phyloP scores from a whole-genome alignment of 64 coral and sea anemone genomes.

The Montipora capricornis region DNA sequence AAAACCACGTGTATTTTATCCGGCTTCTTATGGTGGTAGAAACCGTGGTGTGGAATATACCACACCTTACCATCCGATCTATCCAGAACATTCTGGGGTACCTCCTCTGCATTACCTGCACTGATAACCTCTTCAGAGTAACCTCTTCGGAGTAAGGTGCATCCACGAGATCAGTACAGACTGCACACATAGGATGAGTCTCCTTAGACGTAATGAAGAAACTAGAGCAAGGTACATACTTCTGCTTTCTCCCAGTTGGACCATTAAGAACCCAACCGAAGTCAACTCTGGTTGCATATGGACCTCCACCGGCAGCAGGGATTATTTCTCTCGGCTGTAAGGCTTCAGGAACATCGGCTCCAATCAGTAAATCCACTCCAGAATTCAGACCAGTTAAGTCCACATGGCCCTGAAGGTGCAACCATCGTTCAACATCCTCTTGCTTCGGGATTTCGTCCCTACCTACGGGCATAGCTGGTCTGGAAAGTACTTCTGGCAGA shows the following conservation, averaged over 20 bases:
- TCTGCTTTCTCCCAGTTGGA: slow-evolving; percentile 49
- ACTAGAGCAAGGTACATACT: neutral
- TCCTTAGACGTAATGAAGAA: neutral
- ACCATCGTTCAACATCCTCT: neutral
- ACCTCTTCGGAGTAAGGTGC: neutral
- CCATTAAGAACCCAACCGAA: slow-evolving; percentile 70
- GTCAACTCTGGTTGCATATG: slow-evolving; percentile 37
- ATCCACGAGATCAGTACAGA: neutral
- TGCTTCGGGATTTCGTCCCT: slow-evolving; percentile 47
- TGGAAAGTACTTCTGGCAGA: slow-evolving; percentile 49
- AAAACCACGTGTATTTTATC: neutral
- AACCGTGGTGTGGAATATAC: neutral
- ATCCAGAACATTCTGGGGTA: neutral
- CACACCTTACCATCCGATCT: neutral
- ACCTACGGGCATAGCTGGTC: slow-evolving; percentile 26
- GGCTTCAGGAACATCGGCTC: slow-evolving; percentile 46
- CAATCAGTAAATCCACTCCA: slow-evolving; percentile 59
- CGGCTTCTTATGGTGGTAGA: neutral
- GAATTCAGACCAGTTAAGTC: slow-evolving; percentile 9
- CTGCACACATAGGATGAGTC: neutral
- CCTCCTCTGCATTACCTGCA: neutral
- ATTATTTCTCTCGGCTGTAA: slow-evolving; percentile 32
- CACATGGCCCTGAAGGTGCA: slow-evolving; percentile 6
- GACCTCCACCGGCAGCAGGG: neutral
- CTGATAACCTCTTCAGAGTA: neutral